A percentile compares a stretch with the other conserved stretches of the same genome.
phyloP scores from a whole-genome alignment of 2,888 invertebrate species.

The Copidosoma aretas region DNA sequence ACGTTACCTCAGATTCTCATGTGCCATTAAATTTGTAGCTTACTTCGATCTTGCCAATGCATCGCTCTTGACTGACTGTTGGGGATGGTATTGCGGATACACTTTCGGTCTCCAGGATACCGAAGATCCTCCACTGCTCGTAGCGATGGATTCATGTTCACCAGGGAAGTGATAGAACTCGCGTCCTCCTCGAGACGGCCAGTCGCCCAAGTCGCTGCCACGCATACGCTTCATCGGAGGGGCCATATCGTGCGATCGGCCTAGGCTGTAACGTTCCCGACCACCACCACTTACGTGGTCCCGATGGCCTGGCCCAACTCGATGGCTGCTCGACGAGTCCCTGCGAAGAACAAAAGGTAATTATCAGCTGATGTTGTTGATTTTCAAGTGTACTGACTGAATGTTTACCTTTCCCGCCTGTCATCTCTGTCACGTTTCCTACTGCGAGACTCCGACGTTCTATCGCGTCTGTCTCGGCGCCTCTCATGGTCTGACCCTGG shows the following conservation, averaged over 20 bases:
- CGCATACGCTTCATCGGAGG: conserved; percentile 81
- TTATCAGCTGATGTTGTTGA: no score
- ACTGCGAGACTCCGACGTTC: conserved; percentile 74
- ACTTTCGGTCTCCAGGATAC: conserved; percentile 55
- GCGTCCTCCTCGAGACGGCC: conserved; percentile 48
- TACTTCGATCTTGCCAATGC: no score
- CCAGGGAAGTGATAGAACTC: conserved; percentile 35
- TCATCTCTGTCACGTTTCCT: conserved; percentile 75
- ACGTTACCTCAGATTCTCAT: no score
- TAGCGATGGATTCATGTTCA: conserved; percentile 35
- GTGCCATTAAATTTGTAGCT: no score
- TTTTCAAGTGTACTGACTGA: conserved; percentile 72
- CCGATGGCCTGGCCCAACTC: conserved; percentile 78
- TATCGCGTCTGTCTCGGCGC: conserved; percentile 94
- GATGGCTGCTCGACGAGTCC: conserved; percentile 67
- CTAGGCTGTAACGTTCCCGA: conserved; percentile 66
- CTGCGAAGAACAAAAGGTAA: conserved; percentile 39
- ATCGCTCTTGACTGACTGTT: no score
- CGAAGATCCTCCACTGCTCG: conserved; percentile 38
- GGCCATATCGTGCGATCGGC: conserved; percentile 79
- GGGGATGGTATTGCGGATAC: conserved; percentile 65
- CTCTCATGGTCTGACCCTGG: conserved; percentile 98
- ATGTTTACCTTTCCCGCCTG: conserved; percentile 80
- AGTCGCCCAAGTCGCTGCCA: conserved; percentile 74
- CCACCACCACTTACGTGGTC: conserved; percentile 77